phyloP scores from a whole-genome alignment of 2,797 vertebrate species.

The Coregonus suidteri region DNA sequence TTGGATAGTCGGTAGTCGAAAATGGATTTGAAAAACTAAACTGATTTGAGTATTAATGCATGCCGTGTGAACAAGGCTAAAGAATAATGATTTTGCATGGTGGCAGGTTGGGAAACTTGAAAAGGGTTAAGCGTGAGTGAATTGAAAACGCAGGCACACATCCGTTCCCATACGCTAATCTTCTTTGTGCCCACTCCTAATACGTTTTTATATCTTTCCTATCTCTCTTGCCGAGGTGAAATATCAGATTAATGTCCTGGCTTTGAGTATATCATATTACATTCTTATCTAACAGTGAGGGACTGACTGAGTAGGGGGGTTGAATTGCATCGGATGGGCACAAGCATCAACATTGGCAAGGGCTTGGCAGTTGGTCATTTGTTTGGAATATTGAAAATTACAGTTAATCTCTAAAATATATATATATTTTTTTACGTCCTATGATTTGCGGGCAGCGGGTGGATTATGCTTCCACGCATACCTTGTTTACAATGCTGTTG shows the following conservation, averaged over 20 bases:
- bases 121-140: slow-evolving; percentile 79
- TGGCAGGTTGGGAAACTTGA: slow-evolving; percentile 67
- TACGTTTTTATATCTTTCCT: slow-evolving; percentile 80
- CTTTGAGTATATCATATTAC: slow-evolving; percentile 83
- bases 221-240: slow-evolving; percentile 77
- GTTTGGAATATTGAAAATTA: slow-evolving; percentile 44
- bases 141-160: slow-evolving; percentile 75
- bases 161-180: slow-evolving; percentile 81
- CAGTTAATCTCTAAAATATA: slow-evolving; percentile 44
- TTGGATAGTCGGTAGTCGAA: too few relatives aligned
- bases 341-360: not conserved
- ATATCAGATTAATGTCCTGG: slow-evolving; percentile 80
- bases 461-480: slow-evolving; percentile 31
- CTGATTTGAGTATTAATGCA: too few relatives aligned
- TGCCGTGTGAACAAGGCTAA: slow-evolving; percentile 18
- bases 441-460: slow-evolving; percentile 29
- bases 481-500: slow-evolving; percentile 44
- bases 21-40: too few relatives aligned
- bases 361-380: not conserved
- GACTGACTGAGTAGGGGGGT: slow-evolving; percentile 33
- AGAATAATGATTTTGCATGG: slow-evolving; percentile 66
- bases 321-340: slow-evolving; percentile 29
- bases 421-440: slow-evolving; percentile 37
- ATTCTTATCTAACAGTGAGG: slow-evolving; percentile 74
- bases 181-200: slow-evolving; percentile 81